Evolutionary conservation across 2,888 invertebrate species (phyloP).

Genomic region (Theodoxus fluviatilis): DNA sequence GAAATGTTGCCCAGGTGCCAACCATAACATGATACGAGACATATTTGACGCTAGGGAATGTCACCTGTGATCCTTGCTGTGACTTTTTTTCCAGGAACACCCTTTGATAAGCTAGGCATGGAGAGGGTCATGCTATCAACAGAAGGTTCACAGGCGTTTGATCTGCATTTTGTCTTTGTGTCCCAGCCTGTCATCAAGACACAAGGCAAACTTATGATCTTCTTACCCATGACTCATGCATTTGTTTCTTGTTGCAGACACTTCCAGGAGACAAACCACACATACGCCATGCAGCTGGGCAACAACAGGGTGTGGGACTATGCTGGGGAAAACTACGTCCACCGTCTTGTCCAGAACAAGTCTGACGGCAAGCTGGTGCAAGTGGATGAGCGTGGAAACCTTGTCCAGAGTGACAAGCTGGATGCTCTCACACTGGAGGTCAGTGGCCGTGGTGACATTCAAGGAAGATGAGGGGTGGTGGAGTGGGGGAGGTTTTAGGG

Average conservation of each 20-base stretch:
- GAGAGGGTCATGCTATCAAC: too few relatives aligned
- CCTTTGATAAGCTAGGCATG: too few relatives aligned
- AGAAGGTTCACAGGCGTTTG: too few relatives aligned
- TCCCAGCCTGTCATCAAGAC: too few relatives aligned
- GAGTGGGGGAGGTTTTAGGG: not conserved
- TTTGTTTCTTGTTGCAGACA: slow-evolving; percentile 71
- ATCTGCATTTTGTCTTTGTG: too few relatives aligned
- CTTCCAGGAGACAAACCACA: slow-evolving; percentile 93
- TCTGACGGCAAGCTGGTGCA: slow-evolving; percentile 92
- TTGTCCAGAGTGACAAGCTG: slow-evolving; percentile 78
- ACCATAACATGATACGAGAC: too few relatives aligned
- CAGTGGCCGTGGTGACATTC: slow-evolving; percentile 6
- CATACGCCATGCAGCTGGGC: slow-evolving; percentile 94
- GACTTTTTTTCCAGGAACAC: too few relatives aligned
- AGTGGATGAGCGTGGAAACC: slow-evolving; percentile 60
- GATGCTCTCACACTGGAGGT: slow-evolving; percentile 91
- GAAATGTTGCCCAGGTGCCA: too few relatives aligned
- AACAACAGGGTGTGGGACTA: slow-evolving; percentile 99
- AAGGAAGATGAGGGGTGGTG: not conserved
- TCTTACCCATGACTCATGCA: not conserved
- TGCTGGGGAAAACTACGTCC: slow-evolving; percentile 96
- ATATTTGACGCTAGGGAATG: too few relatives aligned
- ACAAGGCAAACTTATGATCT: too few relatives aligned
- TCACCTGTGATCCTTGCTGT: too few relatives aligned
- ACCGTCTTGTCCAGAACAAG: slow-evolving; percentile 94